These are phyloP conservation scores for Drosophila fungiperda DNA, from an alignment of 2,888 invertebrate genomes.

Conservation along the genomic window DNA sequence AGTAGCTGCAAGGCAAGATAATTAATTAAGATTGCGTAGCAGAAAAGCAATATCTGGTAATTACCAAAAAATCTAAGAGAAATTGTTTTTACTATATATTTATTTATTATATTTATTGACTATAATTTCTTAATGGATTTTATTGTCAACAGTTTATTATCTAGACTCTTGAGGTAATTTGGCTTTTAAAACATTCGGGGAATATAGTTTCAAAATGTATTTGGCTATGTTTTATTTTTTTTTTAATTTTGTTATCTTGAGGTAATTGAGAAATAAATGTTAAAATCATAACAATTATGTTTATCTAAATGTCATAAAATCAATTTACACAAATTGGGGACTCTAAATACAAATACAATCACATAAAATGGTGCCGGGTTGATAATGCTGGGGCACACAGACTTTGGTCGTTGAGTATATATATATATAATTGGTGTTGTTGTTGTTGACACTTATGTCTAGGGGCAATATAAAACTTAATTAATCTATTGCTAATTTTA, in stretches of 20 bases:
- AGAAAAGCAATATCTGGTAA: conserved; percentile 2
- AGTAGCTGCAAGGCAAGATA: conserved; percentile 13
- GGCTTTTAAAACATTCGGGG: background rate
- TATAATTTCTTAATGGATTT: background rate
- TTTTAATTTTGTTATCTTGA: background rate
- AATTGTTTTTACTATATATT: conserved; percentile 3
- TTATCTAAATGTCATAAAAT: conserved; percentile 40
- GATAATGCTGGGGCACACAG: conserved; percentile 38
- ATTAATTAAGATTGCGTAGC: conserved; percentile 32
- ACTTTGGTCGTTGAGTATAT: conserved; percentile 54
- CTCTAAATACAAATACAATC: conserved; percentile 35
- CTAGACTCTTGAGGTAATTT: conserved; percentile 2
- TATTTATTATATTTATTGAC: conserved; percentile 18
- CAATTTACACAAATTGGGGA: conserved; percentile 17
- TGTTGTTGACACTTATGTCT: conserved; percentile 19
- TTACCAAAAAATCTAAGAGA: conserved; percentile 28
- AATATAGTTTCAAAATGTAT: background rate
- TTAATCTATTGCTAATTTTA: conserved; percentile 39
- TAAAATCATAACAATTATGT: conserved; percentile 24
- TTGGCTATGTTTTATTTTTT: background rate
- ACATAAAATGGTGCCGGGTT: conserved; percentile 32
- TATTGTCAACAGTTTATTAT: background rate
- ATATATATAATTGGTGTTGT: conserved; percentile 11
- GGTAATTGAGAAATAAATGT: conserved; percentile 14
- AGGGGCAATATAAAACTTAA: conserved; percentile 33